Evolutionary conservation across 2,797 vertebrate genomes (phyloP), one percentile per base, ranked within the genome.

Genomic region (Poliocrania exsul): DNA sequence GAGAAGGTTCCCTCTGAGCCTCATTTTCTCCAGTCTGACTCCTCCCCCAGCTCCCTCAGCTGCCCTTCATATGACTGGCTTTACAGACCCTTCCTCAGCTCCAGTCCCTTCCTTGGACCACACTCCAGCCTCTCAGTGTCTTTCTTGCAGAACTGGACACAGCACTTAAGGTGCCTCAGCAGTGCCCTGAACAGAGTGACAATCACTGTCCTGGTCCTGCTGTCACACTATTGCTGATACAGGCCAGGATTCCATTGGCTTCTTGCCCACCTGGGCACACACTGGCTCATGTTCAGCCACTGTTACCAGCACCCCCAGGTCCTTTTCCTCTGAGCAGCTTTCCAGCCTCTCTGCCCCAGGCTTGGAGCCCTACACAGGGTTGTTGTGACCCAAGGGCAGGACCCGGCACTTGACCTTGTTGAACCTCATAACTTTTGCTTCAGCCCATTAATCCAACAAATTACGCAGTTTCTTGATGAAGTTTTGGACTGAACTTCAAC

Each of bases 51-150:
- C 51, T 57, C 33, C 49, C 42, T 47, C 49, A 29, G 46, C 3
- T 2, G 0, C 19, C 40, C 28, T 51, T 62, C 38, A 62, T 5
- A 62, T 3, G 28, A 42, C 60, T 47, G 77, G 12, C 17, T 16
- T 53, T 62, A n/a, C 38, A 46, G 16, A 1, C 33, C 42, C 13
- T 50, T 38, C 21, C 51, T 51, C 65, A 66, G 37, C 46, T 40
- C 72, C 3, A 1, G 44, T 42, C 49, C 47, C 47, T 77, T 9
- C 62, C 7, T 53, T 57, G 54, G 54, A 7, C 38, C 47, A 37
- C 0, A 0, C 17, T 28, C 58, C 58, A 47, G 19, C 13, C 42
- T 24, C 50, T 83, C 42, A 2, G 3, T 6, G 42, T 29, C 67
- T 33, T 5, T 11, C 17, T 8, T 23, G 28, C 21, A 61, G 44